Percentiles rank a stretch among this genome's conserved stretches.
Evolutionary conservation across 1,140 invertebrate genomes (phyloP).

Genomic region (Drosophila pseudoobscura): DNA sequence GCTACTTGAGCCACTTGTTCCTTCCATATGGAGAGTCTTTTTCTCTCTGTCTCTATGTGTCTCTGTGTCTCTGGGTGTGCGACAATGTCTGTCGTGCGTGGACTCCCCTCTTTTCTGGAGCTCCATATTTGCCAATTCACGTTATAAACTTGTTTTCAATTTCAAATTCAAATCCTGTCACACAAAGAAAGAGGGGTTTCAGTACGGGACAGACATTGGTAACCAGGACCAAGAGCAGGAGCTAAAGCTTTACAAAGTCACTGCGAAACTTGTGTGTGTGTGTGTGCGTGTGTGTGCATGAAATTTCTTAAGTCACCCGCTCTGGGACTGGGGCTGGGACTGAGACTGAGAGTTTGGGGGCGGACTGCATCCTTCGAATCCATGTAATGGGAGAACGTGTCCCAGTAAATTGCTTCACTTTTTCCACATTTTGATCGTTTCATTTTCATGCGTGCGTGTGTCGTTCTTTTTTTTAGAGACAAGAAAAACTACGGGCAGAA

Average conservation of each 20-base stretch:
- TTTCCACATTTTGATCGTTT: slow-evolving; percentile 59
- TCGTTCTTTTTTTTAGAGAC: slow-evolving; percentile 5
- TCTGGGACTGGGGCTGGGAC: not conserved
- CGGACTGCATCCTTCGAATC: not conserved
- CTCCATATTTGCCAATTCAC: slow-evolving; percentile 64
- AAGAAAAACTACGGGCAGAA: too few species aligned
- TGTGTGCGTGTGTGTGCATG: slow-evolving; percentile 2
- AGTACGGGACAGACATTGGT: not conserved
- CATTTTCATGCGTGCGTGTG: slow-evolving; percentile 48
- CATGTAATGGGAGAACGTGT: slow-evolving; percentile 44
- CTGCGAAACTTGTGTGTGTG: slow-evolving; percentile 23
- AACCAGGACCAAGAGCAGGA: not conserved
- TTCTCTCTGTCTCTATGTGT: not conserved
- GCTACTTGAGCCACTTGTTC: slow-evolving; percentile 56
- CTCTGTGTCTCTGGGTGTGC: slow-evolving; percentile 21
- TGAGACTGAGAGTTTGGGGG: not conserved
- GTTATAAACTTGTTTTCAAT: slow-evolving; percentile 72
- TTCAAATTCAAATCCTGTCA: slow-evolving; percentile 64
- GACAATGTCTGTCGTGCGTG: slow-evolving; percentile 62
- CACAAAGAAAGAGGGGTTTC: slow-evolving; percentile 3
- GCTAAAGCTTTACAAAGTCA: slow-evolving; percentile 38
- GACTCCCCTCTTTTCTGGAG: slow-evolving; percentile 11
- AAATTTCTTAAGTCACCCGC: too few species aligned
- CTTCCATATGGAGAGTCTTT: slow-evolving; percentile 44
- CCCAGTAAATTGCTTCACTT: slow-evolving; percentile 58